These are phyloP conservation scores for Hyles vespertilio DNA, from an alignment of 1,140 invertebrate genomes.

Conservation along the genomic window DNA sequence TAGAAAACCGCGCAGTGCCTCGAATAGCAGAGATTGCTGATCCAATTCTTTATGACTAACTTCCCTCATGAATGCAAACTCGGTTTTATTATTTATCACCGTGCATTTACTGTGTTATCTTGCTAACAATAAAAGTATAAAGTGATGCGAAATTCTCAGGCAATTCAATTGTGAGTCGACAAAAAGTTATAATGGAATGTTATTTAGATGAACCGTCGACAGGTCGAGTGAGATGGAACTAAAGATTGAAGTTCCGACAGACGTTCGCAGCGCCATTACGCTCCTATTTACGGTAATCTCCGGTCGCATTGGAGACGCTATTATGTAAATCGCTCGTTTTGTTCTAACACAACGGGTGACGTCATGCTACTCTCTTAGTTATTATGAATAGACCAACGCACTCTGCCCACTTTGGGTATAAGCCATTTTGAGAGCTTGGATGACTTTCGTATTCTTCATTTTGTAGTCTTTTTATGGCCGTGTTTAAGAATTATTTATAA, in stretches of 20 bases:
- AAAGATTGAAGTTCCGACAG: constrained; percentile 17
- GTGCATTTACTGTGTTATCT: not conserved
- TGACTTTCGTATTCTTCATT: no score
- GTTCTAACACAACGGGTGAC: constrained; percentile 29
- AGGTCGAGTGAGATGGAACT: constrained; percentile 14
- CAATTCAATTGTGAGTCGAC: constrained; percentile 23
- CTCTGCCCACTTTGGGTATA: no score
- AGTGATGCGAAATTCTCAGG: constrained; percentile 20
- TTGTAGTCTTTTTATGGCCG: no score
- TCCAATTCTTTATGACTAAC: not conserved
- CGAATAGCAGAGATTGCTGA: constrained; percentile 1
- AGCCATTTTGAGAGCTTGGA: no score
- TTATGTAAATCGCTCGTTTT: constrained; percentile 28
- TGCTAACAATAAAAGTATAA: constrained; percentile 1
- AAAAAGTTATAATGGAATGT: constrained; percentile 16
- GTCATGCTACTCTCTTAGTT: constrained; percentile 18
- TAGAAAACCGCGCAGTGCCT: constrained; percentile 6
- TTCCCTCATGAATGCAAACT: no score
- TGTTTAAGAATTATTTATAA: no score
- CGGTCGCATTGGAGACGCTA: constrained; percentile 36
- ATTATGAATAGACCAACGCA: no score
- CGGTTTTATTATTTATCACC: no score
- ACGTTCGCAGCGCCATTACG: constrained; percentile 29
- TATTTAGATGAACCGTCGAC: constrained; percentile 13
- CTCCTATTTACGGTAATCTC: constrained; percentile 40